Conservation (phyloP, 1,140 invertebrate genomes). For the Drosophila asahinai region DNA sequence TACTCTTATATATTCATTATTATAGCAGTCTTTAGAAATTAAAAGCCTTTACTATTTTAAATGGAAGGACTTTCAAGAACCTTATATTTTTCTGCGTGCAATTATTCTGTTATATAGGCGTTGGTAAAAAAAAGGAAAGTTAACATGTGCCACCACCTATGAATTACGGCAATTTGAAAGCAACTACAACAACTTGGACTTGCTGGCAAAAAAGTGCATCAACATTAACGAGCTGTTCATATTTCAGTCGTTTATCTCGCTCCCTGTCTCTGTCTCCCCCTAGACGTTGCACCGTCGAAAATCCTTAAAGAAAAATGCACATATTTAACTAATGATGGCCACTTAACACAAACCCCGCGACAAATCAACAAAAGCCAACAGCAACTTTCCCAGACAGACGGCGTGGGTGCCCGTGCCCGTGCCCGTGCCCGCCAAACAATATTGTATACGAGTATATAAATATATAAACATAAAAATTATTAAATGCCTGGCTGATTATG, state of each 20-base stretch:
- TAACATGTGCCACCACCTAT: conserved; percentile 58
- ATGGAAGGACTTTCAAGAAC: neutral
- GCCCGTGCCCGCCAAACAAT: conserved; percentile 52
- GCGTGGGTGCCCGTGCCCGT: conserved; percentile 55
- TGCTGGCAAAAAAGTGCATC: conserved; percentile 38
- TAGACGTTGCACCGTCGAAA: conserved; percentile 31
- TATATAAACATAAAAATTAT: conserved; percentile 82
- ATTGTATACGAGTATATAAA: conserved; percentile 59
- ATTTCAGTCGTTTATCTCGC: conserved; percentile 59
- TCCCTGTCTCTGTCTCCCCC: neutral
- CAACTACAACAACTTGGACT: conserved; percentile 18
- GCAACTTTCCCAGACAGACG: conserved; percentile 73
- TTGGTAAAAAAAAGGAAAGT: conserved; percentile 47
- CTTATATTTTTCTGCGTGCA: conserved; percentile 6
- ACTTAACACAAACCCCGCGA: conserved; percentile 80
- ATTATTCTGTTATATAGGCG: neutral
- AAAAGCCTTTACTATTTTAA: no score
- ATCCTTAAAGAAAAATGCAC: conserved; percentile 83
- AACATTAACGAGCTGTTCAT: conserved; percentile 62
- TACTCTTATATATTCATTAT: no score
- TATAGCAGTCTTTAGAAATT: no score
- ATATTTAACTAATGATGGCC: conserved; percentile 83
- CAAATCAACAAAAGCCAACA: conserved; percentile 71
- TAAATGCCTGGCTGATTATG: conserved; percentile 82
- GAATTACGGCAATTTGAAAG: conserved; percentile 76